Conservation (phyloP, 2,797 vertebrate species). For the Glyptemys insculpta region DNA sequence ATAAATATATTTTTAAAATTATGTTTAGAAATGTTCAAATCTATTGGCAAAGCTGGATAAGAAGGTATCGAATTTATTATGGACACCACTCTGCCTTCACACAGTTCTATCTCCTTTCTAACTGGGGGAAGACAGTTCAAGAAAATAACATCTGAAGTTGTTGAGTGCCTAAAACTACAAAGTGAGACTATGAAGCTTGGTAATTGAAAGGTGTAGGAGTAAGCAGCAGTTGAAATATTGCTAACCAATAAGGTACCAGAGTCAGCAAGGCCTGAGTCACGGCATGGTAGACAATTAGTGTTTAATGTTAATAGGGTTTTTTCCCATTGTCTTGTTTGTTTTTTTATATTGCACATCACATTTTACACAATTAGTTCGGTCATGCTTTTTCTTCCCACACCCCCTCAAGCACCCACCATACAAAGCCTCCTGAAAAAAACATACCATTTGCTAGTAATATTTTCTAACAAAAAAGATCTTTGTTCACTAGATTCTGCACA, state of each 20-base stretch:
- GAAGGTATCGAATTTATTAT: background rate
- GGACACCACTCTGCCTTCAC: background rate
- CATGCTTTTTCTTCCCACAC: background rate
- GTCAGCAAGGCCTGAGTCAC: background rate
- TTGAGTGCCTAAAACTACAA: background rate
- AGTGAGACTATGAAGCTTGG: too few relatives aligned
- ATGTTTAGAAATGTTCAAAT: background rate
- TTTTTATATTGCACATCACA: background rate
- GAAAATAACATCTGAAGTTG: background rate
- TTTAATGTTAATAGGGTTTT: background rate
- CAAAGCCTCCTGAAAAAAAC: background rate
- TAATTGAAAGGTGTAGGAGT: too few relatives aligned
- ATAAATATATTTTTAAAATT: background rate
- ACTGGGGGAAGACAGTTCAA: background rate
- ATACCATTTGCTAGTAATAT: rapidly evolving
- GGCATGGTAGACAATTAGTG: background rate
- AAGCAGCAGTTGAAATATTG: background rate
- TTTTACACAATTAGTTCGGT: background rate
- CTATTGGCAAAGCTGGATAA: background rate
- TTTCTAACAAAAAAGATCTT: background rate
- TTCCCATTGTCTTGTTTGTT: background rate
- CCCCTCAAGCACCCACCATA: background rate
- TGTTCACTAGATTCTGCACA: background rate
- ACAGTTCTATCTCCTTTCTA: background rate
- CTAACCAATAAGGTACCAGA: background rate